A percentile compares a stretch with the other conserved stretches of the same genome.
Evolutionary conservation across 1,140 invertebrate genomes (phyloP).

Genomic region (Drosophila mayri): DNA sequence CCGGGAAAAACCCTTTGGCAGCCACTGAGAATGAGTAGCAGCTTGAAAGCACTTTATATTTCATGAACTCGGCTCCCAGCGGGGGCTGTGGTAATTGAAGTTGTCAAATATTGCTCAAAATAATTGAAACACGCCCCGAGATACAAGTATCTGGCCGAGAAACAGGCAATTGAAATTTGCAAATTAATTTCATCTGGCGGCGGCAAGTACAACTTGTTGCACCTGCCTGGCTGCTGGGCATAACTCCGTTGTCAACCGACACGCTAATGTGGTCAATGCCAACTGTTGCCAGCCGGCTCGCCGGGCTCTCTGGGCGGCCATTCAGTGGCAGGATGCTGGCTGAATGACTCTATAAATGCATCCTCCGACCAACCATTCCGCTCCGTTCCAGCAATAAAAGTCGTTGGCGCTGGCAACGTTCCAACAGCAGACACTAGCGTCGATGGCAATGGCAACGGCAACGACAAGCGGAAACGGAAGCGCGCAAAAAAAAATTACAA

Average conservation of each 20-base stretch:
- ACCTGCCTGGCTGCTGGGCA: constrained; percentile 30
- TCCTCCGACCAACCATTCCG: constrained; percentile 10
- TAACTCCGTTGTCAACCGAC: constrained; percentile 72
- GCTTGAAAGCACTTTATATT: constrained; percentile 26
- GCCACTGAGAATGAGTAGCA: not conserved
- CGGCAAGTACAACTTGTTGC: constrained; percentile 67
- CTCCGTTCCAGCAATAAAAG: constrained; percentile 56
- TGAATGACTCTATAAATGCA: constrained; percentile 77
- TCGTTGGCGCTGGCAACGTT: constrained; percentile 67
- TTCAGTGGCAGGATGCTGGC: constrained; percentile 75
- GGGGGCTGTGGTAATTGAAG: constrained; percentile 27
- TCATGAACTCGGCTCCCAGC: constrained; percentile 2
- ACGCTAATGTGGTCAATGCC: constrained; percentile 80
- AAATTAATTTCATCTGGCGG: constrained; percentile 18
- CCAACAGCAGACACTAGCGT: constrained; percentile 44
- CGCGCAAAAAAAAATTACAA: constrained; percentile 68
- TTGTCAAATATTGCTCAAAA: constrained; percentile 11
- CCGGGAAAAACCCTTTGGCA: constrained; percentile 20
- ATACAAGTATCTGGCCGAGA: not conserved
- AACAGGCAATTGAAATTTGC: constrained; percentile 40
- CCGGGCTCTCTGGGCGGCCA: constrained; percentile 20
- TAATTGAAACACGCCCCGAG: constrained; percentile 10
- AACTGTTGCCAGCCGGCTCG: constrained; percentile 65
- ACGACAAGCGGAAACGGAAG: constrained; percentile 70
- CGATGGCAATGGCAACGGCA: constrained; percentile 34